Conservation (phyloP, 2,888 invertebrate genomes). For the Sarcophaga rosellei region DNA sequence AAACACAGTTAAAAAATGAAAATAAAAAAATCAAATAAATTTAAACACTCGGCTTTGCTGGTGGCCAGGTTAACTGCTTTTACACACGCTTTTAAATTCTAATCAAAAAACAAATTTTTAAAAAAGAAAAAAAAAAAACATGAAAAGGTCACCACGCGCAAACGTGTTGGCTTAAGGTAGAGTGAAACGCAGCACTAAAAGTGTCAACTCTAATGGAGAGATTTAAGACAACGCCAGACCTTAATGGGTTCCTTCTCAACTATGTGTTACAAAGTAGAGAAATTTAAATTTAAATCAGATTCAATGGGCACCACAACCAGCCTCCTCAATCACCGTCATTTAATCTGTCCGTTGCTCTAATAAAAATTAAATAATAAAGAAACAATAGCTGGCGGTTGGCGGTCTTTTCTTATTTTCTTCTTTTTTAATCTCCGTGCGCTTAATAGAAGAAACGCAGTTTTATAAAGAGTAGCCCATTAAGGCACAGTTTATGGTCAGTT, state of each 20-base stretch:
- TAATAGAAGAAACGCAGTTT: neutral
- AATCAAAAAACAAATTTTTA: constrained; percentile 14
- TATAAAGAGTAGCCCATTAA: constrained; percentile 51
- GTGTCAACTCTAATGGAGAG: constrained; percentile 68
- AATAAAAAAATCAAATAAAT: constrained; percentile 25
- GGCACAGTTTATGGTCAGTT: constrained; percentile 60
- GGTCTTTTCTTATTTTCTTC: constrained; percentile 15
- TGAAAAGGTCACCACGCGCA: constrained; percentile 37
- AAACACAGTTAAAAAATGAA: neutral
- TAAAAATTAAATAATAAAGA: constrained; percentile 40
- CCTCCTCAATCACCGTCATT: neutral
- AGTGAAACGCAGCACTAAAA: constrained; percentile 52
- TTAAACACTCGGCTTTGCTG: constrained; percentile 42
- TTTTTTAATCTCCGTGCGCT: constrained; percentile 43
- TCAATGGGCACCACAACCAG: constrained; percentile 25
- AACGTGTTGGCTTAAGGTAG: constrained; percentile 1
- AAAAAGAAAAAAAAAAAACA: neutral
- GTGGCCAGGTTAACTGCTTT: constrained; percentile 24
- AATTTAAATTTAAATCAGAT: constrained; percentile 48
- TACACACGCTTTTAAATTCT: neutral
- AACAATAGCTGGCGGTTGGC: constrained; percentile 20
- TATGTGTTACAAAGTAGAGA: constrained; percentile 43
- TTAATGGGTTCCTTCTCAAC: neutral
- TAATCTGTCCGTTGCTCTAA: neutral
- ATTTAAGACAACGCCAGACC: constrained; percentile 51